Evolutionary conservation across 1,140 invertebrate species (phyloP), one percentile per base, ranked within the genome.

Genomic region (Sarcophaga peregrina): DNA sequence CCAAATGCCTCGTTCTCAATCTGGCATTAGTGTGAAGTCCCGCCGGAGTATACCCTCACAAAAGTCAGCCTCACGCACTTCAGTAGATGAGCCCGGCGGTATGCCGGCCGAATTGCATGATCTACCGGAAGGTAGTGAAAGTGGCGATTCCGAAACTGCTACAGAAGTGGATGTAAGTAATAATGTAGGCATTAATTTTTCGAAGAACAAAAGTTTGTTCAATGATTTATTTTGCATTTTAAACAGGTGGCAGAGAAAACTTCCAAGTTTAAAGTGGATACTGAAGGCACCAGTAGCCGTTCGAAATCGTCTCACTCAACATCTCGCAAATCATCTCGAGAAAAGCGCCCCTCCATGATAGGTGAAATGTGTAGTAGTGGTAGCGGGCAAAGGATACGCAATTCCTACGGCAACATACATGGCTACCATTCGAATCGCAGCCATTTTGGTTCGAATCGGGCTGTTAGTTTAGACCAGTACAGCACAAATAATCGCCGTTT

Each of bases 241-340:
- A 2, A 75, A 5, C 76, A 90, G 90, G 88, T 90, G 68, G 95
- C 94, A 78, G 95, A 96, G 86, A 95, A 94, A 86, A 93, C 95
- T 3, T 91, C 95, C 0, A 95, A 95, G 86, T 94, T 94, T 85
- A 95, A 94, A 86, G 94, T 94, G 83, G 94, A 94, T 11, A 95
- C 95, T 0, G 94, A 95, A 86, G 92, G 93, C 81, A 90, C 87
- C 83, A 90, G 87, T 85, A 90, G 89, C 58, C 87, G 90, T 0
- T 89, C 86, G 74, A 90, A 90, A 75, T 89, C 87, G 15, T 89
- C 87, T 20, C 88, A 88, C 75, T 89, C 89, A 0, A 87, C 86
- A 0, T 89, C 87, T 8, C 85, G 89, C 3, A 90, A 90, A 37
- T 88, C 89, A 11, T 90, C 88, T 15, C 88, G 90, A 46, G 90